A percentile compares a stretch with the other conserved stretches of the same genome.
Evolutionary conservation across 2,888 invertebrate species (phyloP).

Genomic region (Tetropium fuscum): DNA sequence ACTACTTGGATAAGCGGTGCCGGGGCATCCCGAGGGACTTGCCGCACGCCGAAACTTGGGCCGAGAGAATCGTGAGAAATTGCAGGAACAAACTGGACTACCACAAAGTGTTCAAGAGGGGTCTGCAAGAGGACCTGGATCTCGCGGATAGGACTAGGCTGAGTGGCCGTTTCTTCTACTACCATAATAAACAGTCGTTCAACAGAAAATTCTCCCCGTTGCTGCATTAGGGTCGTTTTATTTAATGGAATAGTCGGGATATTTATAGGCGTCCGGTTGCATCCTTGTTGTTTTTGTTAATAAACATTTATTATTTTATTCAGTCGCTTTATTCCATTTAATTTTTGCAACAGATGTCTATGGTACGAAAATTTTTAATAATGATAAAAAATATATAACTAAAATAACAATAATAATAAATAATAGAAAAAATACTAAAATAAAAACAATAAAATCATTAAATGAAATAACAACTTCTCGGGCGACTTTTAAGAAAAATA

Average conservation of each 20-base stretch:
- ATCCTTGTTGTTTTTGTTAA: conserved; percentile 15
- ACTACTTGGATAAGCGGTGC: conserved; percentile 82
- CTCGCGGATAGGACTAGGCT: conserved; percentile 74
- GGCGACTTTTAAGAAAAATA: too few species aligned
- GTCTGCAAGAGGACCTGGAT: conserved; percentile 55
- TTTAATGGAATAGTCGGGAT: background rate
- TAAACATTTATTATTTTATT: conserved; percentile 18
- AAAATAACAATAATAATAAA: too few species aligned
- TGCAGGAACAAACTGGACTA: conserved; percentile 67
- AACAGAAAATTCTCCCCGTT: conserved; percentile 76
- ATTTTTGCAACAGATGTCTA: too few species aligned
- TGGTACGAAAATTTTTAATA: too few species aligned
- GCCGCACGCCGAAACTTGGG: conserved; percentile 88
- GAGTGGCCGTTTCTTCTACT: conserved; percentile 78
- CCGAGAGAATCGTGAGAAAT: conserved; percentile 82
- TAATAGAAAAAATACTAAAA: too few species aligned
- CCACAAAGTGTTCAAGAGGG: conserved; percentile 51
- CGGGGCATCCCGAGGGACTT: conserved; percentile 75
- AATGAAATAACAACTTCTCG: too few species aligned
- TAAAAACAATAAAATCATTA: too few species aligned
- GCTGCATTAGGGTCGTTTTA: conserved; percentile 46
- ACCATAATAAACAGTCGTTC: conserved; percentile 81
- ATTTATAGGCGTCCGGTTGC: background rate
- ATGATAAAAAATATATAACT: too few species aligned
- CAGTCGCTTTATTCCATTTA: too few species aligned